Base-by-base conservation (phyloP, 1,140 invertebrate species). In the Limonius californicus region DNA sequence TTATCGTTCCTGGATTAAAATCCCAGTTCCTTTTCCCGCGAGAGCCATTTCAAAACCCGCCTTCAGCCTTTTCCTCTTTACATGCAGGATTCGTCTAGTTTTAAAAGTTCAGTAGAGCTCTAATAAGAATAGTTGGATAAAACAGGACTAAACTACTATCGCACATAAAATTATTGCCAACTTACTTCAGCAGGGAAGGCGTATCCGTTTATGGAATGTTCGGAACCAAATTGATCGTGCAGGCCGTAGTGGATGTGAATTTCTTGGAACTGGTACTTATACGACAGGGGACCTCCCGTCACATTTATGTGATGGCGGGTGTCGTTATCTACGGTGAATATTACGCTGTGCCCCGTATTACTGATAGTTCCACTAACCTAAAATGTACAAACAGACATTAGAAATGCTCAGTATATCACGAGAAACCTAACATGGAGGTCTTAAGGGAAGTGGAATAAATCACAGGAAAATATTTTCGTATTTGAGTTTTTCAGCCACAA, bases 281-380 rank as follows among this genome's bases (percentile, higher is more conserved):
- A 99, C 54, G 94, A 94, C 16, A 97, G 82, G 2, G 95, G 95
- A 1, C 95, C 95, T 0, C 92, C 92, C 0, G 90, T 92, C 57
- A 98, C 90, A 78, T 97, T 97, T 64, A 97, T 89, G 67, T 88
- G 87, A 74, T 88, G 88, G 62, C 87, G 83, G 0, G 86, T 88
- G 67, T 90, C 88, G 70, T 92, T 91, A 71, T 95, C 92, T 21
- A 94, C 88, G 0, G 89, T 89, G 77, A 98, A 92, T 65, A 96
- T 89, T 47, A 98, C 90, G 58, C 94, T 92, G 76, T 97, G 94
- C 0, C 95, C 95, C 0, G 93, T 97, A 77, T 98, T 98, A 65
- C 85, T 86, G 39, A 98, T 86, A 16, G 88, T 78, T 0, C 94
- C 95, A 64, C 88, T 90, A 71, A 93, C 87, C 90, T 94, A 79